Evolutionary conservation across 2,113 vertebrate species (phyloP).

Genomic region (Tupaia chinensis): DNA sequence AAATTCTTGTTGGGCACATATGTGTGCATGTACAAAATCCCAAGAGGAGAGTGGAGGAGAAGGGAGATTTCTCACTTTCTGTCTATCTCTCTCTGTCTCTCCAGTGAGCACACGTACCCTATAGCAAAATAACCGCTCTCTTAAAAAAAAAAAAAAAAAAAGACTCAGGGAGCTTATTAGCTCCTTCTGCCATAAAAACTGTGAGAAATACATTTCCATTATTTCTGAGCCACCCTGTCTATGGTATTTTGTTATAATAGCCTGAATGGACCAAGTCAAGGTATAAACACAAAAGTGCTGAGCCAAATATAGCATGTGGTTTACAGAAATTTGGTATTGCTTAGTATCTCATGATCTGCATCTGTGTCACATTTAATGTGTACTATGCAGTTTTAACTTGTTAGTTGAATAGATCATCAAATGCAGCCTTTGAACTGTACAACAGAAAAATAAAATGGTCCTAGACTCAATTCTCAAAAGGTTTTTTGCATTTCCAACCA

Average conservation of each 20-base stretch:
- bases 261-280: not conserved
- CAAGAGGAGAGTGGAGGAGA: too few species aligned
- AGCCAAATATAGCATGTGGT: not conserved
- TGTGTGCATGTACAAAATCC: too few species aligned
- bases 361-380: not conserved
- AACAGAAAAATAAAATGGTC: not conserved
- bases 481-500: not conserved
- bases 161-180: not conserved
- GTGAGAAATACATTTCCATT: not conserved
- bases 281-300: not conserved
- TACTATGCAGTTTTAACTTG: not conserved
- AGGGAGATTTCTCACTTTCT: too few species aligned
- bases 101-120: too few species aligned
- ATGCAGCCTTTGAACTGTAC: not conserved
- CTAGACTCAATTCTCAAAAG: not conserved
- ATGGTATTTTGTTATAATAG: not conserved
- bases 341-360: not conserved
- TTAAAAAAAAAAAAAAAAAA: not conserved
- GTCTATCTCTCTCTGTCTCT: too few species aligned
- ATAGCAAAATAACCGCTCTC: too few species aligned
- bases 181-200: not conserved
- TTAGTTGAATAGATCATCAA: not conserved
- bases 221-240: not conserved
- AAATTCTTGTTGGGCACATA: too few species aligned
- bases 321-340: not conserved